Evolutionary conservation across 2,888 invertebrate species (phyloP), one percentile per base, ranked within the genome.

Genomic region (Entomobrya proxima): DNA sequence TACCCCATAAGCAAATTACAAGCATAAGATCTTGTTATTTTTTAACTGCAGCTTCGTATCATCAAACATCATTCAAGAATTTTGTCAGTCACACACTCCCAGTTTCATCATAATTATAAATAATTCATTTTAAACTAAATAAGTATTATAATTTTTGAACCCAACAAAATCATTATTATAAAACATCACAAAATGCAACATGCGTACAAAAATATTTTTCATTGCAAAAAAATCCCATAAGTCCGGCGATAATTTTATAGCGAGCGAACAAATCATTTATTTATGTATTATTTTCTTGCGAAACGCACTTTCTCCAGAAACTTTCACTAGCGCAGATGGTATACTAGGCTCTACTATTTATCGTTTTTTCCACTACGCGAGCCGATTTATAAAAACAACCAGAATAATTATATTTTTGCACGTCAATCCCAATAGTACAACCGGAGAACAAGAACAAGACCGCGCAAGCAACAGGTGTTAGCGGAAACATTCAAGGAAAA

Each of bases 1-100:
- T 52, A 50, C 35, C 83, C 83, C 77, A 21, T 44, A 83, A 83
- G 83, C 83, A 55, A 77, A 77, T 83, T 83, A 83, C 67, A 58
- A 32, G 50, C 30, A 15, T 40, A 15, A 72, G n/a, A 74, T 50
- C 58, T 58, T 24, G 13, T 40, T 67, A 67, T 30, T 64, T 47
- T 69, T 72, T 47, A 32, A 72, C 72, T 72, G 72, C 72, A 72
- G 72, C 47, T 47, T 47, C n/a, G 4, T 40, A 37, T 61, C 50
- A 69, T 32, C n/a, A n/a, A n/a, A n/a, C n/a, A n/a, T 72, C 50
- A 79, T 32, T 76, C n/a, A n/a, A n/a, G n/a, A n/a, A n/a, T 75
- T 75, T 74, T 5, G 40, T 83, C 83, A 77, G 75, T 77, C 83
- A 77, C 61, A 67, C 83, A 77, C 55, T 83, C 69, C n/a, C n/a